Evolutionary conservation across 2,888 invertebrate species (phyloP).

Genomic region (Keiferia lycopersicella): DNA sequence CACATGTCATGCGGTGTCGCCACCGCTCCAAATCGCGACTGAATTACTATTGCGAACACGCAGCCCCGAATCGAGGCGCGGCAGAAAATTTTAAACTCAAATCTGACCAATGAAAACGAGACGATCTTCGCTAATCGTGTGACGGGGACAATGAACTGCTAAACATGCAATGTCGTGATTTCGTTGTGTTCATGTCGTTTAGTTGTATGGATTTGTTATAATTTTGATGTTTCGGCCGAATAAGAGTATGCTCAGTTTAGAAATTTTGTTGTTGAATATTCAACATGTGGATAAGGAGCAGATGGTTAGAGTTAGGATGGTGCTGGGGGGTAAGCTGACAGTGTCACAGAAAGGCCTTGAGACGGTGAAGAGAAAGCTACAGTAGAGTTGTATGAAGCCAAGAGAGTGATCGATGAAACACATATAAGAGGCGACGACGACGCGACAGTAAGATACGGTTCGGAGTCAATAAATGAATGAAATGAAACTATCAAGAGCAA

Average conservation of each 20-base stretch:
- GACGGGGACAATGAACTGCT: conserved; percentile 78
- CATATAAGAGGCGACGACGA: conserved; percentile 67
- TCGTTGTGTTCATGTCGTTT: conserved; percentile 67
- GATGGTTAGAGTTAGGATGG: conserved; percentile 51
- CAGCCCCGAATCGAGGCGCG: conserved; percentile 68
- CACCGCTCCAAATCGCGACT: conserved; percentile 9
- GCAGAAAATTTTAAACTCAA: conserved; percentile 58
- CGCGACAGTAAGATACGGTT: conserved; percentile 75
- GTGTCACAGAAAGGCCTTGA: conserved; percentile 66
- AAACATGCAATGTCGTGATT: conserved; percentile 80
- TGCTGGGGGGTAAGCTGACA: conserved; percentile 73
- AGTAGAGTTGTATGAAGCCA: conserved; percentile 67
- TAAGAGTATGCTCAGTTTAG: conserved; percentile 47
- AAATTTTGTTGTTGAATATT: conserved; percentile 45
- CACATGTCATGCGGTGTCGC: background rate
- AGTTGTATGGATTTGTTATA: conserved; percentile 36
- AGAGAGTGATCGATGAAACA: conserved; percentile 56
- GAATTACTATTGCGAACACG: conserved; percentile 41
- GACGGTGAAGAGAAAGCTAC: conserved; percentile 71
- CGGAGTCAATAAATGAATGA: conserved; percentile 73
- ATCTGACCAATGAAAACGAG: conserved; percentile 67
- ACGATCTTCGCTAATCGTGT: conserved; percentile 72
- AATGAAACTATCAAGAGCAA: conserved; percentile 79
- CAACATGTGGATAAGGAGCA: conserved; percentile 56
- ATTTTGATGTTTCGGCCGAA: conserved; percentile 66